phyloP scores from a whole-genome alignment of 2,113 vertebrate genomes.

The Alethe castanea region DNA sequence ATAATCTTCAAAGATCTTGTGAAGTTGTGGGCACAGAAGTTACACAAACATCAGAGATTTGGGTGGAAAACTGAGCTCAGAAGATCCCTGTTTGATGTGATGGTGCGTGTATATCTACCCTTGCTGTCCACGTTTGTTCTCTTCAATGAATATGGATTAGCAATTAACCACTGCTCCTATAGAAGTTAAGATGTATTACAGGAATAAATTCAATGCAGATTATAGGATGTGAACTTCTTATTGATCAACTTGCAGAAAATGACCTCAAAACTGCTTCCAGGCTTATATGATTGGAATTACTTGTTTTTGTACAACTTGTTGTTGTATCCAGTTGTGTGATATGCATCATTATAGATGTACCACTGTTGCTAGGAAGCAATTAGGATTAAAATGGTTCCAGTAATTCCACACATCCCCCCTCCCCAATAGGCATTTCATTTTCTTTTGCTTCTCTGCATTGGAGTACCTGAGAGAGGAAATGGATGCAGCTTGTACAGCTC shows the following conservation, averaged over 20 bases:
- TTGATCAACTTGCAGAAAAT: conserved; percentile 59
- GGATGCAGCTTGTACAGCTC: not conserved
- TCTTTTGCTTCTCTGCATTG: not conserved
- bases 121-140: conserved; percentile 57
- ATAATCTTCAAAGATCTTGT: not conserved
- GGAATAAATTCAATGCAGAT: conserved; percentile 54
- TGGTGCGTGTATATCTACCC: conserved; percentile 15
- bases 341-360: not conserved
- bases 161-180: conserved; percentile 62
- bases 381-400: conserved; percentile 10
- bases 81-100: conserved; percentile 30
- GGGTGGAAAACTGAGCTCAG: not conserved
- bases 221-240: conserved; percentile 39
- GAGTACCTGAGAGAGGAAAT: not conserved
- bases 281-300: not conserved
- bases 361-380: conserved; percentile 43
- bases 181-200: conserved; percentile 59
- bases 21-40: not conserved
- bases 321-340: not conserved
- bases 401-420: not conserved
- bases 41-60: not conserved
- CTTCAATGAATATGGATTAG: conserved; percentile 73
- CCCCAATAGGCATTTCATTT: not conserved
- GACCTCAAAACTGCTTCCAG: conserved; percentile 23
- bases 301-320: not conserved